Evolutionary conservation across 2,113 vertebrate genomes (phyloP).

Genomic region (Indri indri): DNA sequence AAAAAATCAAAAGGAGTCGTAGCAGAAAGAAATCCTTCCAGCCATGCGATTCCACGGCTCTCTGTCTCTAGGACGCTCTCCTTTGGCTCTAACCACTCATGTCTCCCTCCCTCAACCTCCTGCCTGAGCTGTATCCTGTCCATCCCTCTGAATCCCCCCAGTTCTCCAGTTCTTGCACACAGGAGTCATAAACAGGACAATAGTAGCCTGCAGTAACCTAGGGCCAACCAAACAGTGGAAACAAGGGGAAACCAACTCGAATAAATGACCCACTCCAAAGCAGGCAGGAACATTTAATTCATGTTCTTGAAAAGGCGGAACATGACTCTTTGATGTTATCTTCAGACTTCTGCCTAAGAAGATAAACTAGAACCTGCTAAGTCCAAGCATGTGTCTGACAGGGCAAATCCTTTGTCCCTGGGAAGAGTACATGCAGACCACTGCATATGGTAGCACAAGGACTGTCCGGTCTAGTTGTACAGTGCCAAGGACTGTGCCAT

Average conservation of each 20-base stretch:
- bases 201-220: neutral
- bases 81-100: neutral
- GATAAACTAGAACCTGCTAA: neutral
- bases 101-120: neutral
- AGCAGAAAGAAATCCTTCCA: neutral
- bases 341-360: neutral
- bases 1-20: neutral
- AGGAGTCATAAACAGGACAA: neutral
- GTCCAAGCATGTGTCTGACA: neutral
- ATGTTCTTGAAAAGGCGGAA: neutral
- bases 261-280: neutral
- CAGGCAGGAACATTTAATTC: neutral
- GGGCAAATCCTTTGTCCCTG: neutral
- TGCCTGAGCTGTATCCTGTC: neutral
- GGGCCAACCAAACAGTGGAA: neutral
- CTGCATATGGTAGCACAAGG: rapidly evolving
- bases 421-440: neutral
- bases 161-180: neutral
- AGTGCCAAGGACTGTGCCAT: neutral
- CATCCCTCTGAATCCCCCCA: neutral
- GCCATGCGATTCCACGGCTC: rapidly evolving
- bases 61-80: neutral
- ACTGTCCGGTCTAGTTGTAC: neutral
- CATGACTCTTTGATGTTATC: neutral
- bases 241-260: neutral